phyloP scores from a whole-genome alignment of 2,797 vertebrate genomes.

The Pachyuromys duprasi region DNA sequence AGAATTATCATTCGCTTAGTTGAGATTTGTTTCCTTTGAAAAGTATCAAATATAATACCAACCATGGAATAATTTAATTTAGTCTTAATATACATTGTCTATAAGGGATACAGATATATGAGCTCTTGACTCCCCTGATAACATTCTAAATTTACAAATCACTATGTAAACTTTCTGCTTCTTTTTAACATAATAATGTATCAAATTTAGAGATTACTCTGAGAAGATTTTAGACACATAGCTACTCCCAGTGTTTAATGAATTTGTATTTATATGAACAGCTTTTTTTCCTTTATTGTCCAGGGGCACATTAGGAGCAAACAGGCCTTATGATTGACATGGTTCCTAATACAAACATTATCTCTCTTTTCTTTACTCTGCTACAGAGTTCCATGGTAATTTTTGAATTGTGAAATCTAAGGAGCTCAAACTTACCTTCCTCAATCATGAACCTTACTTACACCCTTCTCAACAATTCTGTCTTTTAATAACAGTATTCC shows the following conservation, averaged over 20 bases:
- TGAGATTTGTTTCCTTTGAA: not conserved
- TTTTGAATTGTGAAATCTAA: not conserved
- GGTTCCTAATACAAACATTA: not conserved
- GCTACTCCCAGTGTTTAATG: not conserved
- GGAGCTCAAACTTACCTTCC: not conserved
- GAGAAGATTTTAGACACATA: not conserved
- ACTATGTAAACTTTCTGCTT: not conserved
- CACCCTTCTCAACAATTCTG: not conserved
- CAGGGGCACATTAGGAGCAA: not conserved
- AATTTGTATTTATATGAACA: not conserved
- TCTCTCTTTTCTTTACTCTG: not conserved
- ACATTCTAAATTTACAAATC: not conserved
- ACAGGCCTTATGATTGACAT: not conserved
- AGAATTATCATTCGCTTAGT: not conserved
- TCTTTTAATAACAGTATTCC: not conserved
- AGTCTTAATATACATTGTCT: not conserved
- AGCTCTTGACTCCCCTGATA: not conserved
- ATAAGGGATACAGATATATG: not conserved
- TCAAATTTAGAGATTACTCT: not conserved
- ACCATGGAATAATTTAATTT: not conserved
- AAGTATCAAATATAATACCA: not conserved
- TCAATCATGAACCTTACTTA: not conserved
- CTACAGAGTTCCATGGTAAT: not conserved
- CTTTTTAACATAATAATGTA: not conserved
- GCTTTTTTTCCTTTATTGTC: not conserved